These are phyloP conservation scores for Reinhardtius hippoglossoides DNA, from an alignment of 2,113 vertebrate species.

Conservation along the genomic window DNA sequence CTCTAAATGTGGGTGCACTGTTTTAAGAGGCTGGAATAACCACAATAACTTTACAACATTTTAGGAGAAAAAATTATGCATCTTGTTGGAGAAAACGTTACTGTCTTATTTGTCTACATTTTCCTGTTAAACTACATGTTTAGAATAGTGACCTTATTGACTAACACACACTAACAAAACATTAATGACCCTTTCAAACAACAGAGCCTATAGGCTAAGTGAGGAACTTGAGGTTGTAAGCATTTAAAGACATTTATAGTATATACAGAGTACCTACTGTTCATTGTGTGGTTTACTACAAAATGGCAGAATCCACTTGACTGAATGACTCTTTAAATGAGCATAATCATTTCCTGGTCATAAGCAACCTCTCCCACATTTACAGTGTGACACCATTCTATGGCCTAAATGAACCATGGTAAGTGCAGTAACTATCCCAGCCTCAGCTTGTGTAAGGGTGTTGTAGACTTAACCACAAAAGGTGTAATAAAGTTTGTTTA, in stretches of 20 bases:
- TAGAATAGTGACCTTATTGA: no score
- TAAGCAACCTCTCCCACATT: background rate
- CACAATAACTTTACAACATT: background rate
- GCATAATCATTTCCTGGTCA: background rate
- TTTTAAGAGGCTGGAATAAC: background rate
- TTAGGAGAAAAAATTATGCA: background rate
- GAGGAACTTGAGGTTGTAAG: background rate
- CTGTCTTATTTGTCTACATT: no score
- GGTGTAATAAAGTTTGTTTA: background rate
- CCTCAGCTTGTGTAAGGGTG: background rate
- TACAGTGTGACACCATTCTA: background rate
- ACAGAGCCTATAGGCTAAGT: background rate
- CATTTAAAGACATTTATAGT: background rate
- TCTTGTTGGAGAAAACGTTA: no score
- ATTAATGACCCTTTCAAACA: no score
- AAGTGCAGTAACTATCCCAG: background rate
- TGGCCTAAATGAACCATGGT: background rate
- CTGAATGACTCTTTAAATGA: background rate
- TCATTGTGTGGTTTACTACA: background rate
- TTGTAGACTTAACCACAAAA: background rate
- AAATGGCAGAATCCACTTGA: background rate
- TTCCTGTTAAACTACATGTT: background rate
- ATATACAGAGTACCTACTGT: background rate
- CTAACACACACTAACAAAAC: no score
- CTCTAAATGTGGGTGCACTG: background rate